These are phyloP conservation scores for Phrynosoma platyrhinos DNA, from an alignment of 2,113 vertebrate genomes.

Conservation along the genomic window DNA sequence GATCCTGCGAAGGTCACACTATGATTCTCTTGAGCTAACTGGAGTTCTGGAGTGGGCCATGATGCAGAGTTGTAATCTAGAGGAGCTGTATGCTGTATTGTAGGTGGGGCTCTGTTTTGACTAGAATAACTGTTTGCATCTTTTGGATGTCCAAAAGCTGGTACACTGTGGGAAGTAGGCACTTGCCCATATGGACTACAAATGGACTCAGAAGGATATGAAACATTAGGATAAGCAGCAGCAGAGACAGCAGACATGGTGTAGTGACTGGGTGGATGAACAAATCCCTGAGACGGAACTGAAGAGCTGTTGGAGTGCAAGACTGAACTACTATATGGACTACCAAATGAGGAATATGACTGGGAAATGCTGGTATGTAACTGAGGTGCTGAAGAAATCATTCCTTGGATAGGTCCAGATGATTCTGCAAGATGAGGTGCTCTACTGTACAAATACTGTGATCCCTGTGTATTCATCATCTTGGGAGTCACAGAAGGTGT, in stretches of 20 bases:
- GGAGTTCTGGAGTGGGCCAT: constrained; percentile 72
- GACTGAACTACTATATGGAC: constrained; percentile 81
- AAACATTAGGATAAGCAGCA: constrained; percentile 80
- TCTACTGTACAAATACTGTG: constrained; percentile 77
- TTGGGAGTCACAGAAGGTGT: constrained; percentile 66
- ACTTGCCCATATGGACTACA: constrained; percentile 83
- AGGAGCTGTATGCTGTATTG: constrained; percentile 77
- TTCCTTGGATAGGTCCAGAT: constrained; percentile 69
- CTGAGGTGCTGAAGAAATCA: constrained; percentile 67
- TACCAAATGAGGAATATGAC: constrained; percentile 77
- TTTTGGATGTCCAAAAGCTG: constrained; percentile 64
- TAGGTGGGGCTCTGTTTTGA: constrained; percentile 70
- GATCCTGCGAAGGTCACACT: constrained; percentile 64
- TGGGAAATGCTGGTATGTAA: constrained; percentile 81
- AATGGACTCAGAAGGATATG: constrained; percentile 81
- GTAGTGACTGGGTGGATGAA: constrained; percentile 77
- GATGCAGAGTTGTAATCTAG: constrained; percentile 67
- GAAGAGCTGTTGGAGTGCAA: constrained; percentile 74
- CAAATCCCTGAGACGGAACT: constrained; percentile 79
- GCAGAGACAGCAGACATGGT: constrained; percentile 68
- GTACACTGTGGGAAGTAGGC: constrained; percentile 80
- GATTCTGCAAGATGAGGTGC: constrained; percentile 59
- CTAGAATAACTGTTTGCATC: constrained; percentile 69
- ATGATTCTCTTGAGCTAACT: constrained; percentile 61
- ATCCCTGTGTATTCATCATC: constrained; percentile 70